These are phyloP conservation scores for Liposcelis brunnea DNA, from an alignment of 2,888 invertebrate genomes.

Conservation along the genomic window DNA sequence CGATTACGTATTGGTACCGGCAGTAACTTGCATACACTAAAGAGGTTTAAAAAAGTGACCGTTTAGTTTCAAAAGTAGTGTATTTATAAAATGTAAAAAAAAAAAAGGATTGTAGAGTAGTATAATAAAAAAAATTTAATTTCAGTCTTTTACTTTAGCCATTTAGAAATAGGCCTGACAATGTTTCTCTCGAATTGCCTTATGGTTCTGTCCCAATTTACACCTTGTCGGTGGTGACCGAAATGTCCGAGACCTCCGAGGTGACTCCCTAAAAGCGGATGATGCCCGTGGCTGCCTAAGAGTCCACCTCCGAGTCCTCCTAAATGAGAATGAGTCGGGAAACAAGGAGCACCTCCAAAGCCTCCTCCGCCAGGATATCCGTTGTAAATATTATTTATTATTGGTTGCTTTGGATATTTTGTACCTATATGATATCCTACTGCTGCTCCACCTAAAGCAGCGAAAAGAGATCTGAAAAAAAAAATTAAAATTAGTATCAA, in stretches of 20 bases:
- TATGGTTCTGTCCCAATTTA: slow-evolving; percentile 5
- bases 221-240: neutral
- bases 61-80: too few relatives aligned
- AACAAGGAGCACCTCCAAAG: neutral
- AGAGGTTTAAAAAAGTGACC: too few relatives aligned
- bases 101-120: too few relatives aligned
- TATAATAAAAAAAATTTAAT: neutral
- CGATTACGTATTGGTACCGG: too few relatives aligned
- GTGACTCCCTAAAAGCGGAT: neutral
- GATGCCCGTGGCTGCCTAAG: neutral
- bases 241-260: neutral
- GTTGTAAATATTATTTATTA: slow-evolving; percentile 4
- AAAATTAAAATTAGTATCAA: neutral
- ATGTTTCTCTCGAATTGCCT: slow-evolving; percentile 4
- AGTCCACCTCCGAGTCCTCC: neutral
- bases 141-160: slow-evolving; percentile 2
- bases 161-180: neutral
- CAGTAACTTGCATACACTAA: too few relatives aligned
- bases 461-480: slow-evolving; percentile 1
- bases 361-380: neutral
- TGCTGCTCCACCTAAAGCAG: slow-evolving; percentile 2
- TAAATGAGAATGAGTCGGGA: neutral
- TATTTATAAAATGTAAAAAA: too few relatives aligned
- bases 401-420: neutral
- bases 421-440: slow-evolving; percentile 1